Base-by-base conservation (phyloP, 2,113 vertebrate genomes). In the Syrrhaptes paradoxus region DNA sequence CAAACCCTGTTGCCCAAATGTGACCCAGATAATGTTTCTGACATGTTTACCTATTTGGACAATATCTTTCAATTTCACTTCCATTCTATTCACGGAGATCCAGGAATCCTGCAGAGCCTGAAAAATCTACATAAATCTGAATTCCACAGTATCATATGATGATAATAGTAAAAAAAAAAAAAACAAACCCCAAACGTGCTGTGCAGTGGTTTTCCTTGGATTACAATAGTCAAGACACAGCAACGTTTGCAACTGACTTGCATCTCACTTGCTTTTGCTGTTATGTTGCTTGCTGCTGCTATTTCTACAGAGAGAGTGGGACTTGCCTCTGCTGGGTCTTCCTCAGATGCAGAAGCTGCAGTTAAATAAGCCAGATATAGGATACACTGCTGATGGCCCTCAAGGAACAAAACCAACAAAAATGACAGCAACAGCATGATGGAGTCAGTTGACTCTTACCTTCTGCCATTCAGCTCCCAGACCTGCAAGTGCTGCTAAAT, bases 21-120 rank as follows among this genome's bases (percentile, higher is more conserved):
- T 95, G 94, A 94, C 96, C 93, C 93, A 94, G 92, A 96, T 95
- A 95, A 87, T 54, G 70, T 96, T 97, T 96, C 94, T 96, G 85
- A 66, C 1, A 3, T 94, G 74, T 95, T 95, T 95, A 93, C 72
- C 41, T 94, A 72, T 85, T 95, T 89, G 82, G 86, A 96, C 1
- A 12, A 31, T 86, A 86, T 81, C 54, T 90, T 90, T 63, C 72
- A 58, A 84, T 86, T 91, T 93, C 62, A 49, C 65, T 96, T 87
- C 72, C 54, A 34, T 54, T 54, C 75, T 88, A 54, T 74, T 80
- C 86, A 90, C 0, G 0, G 51, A 68, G 55, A 81, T 84, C 43
- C 76, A 94, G 61, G 49, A 65, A 70, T 87, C 95, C 87, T 89
- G 83, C 63, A 80, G 94, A 76, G 88, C 58, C 82, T 80, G 71